Percentiles rank a stretch among this genome's conserved stretches.
Evolutionary conservation across 2,113 vertebrate genomes (phyloP).

Genomic region (Hippocampus comes): DNA sequence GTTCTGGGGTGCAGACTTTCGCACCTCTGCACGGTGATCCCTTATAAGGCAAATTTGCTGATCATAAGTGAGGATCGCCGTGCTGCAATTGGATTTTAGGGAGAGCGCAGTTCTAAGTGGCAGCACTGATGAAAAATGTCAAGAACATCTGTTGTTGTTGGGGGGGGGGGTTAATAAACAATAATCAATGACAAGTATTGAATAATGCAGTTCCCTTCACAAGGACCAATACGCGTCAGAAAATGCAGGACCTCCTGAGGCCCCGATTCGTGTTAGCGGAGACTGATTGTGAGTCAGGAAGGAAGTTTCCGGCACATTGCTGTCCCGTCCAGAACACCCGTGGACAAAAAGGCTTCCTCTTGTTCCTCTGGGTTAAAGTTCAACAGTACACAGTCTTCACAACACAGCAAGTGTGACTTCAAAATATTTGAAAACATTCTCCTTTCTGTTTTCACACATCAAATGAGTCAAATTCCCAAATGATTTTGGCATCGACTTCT

Average conservation of each 20-base stretch:
- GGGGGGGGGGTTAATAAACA: background rate
- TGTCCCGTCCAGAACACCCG: constrained; percentile 44
- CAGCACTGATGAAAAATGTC: too few species aligned
- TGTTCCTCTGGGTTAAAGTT: constrained; percentile 64
- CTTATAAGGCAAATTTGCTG: too few species aligned
- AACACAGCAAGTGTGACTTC: constrained; percentile 26
- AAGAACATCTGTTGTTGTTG: too few species aligned
- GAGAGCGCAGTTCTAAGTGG: too few species aligned
- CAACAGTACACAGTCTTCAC: constrained; percentile 44
- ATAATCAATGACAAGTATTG: too few species aligned
- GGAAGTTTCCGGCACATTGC: constrained; percentile 47
- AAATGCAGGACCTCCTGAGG: constrained; percentile 21
- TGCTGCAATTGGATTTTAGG: too few species aligned
- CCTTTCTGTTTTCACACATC: too few species aligned
- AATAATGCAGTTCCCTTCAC: too few species aligned
- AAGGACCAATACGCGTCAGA: constrained; percentile 6
- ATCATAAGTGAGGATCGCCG: too few species aligned
- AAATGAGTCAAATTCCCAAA: background rate
- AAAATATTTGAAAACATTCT: background rate
- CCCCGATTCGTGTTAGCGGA: constrained; percentile 39
- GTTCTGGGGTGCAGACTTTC: too few species aligned
- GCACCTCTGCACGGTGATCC: too few species aligned
- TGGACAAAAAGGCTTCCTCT: constrained; percentile 57
- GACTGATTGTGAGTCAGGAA: constrained; percentile 48
- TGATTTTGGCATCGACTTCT: background rate